These are phyloP conservation scores for Rhabdornis inornatus DNA, from an alignment of 2,113 vertebrate genomes.

Conservation along the genomic window DNA sequence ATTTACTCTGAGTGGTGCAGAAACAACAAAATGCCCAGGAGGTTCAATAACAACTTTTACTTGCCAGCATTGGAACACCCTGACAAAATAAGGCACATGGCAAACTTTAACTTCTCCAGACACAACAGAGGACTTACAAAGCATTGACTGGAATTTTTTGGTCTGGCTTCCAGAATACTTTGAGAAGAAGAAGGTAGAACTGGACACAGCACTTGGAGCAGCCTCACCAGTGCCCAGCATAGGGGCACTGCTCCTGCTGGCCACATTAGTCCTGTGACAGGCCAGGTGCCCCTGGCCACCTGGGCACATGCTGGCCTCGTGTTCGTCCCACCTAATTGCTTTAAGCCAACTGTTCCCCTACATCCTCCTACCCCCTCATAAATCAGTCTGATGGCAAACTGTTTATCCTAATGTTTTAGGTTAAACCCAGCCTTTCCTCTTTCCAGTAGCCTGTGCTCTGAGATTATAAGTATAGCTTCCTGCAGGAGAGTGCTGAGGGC, in stretches of 20 bases:
- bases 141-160: not conserved
- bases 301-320: rapidly evolving
- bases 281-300: not conserved
- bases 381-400: not conserved
- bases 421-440: not conserved
- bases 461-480: not conserved
- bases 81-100: not conserved
- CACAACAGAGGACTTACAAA: not conserved
- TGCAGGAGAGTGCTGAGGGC: not conserved
- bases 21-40: not conserved
- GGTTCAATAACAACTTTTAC: not conserved
- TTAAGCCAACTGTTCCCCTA: not conserved
- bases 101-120: not conserved
- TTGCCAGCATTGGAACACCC: not conserved
- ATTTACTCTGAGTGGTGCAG: not conserved
- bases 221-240: not conserved
- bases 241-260: not conserved
- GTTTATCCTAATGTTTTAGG: not conserved
- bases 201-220: not conserved
- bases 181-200: not conserved
- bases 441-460: not conserved
- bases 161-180: not conserved
- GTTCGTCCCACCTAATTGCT: not conserved
- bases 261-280: not conserved
- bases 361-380: not conserved